Conservation (phyloP, 2,797 vertebrate genomes). For the Fundulus diaphanus region DNA sequence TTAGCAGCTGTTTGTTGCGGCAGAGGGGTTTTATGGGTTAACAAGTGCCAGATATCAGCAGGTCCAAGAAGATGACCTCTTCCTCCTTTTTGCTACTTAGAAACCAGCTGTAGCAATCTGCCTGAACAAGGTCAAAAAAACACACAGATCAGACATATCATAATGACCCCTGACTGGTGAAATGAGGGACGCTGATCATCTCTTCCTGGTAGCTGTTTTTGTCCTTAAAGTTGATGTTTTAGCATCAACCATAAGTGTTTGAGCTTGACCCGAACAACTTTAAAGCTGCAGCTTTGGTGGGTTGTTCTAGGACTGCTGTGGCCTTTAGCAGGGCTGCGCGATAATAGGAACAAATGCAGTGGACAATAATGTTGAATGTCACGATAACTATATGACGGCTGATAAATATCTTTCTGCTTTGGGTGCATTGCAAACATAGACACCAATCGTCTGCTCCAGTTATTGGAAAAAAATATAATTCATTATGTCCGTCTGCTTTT, state of each 20-base stretch:
- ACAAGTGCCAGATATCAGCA: conserved; percentile 31
- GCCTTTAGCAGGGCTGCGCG: not conserved
- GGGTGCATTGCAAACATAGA: no score
- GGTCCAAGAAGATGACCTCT: conserved; percentile 23
- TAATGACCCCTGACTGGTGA: not conserved
- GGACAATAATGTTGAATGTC: no score
- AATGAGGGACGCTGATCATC: not conserved
- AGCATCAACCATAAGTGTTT: not conserved
- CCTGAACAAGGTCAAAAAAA: conserved; percentile 6
- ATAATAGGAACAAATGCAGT: not conserved
- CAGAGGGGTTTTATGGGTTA: conserved; percentile 46
- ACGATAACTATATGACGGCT: no score
- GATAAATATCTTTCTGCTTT: no score
- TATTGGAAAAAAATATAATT: no score
- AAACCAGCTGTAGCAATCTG: conserved; percentile 41
- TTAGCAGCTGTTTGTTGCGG: conserved; percentile 34
- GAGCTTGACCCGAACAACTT: not conserved
- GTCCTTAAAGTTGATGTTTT: no score
- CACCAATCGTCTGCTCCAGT: no score
- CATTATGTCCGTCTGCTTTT: no score
- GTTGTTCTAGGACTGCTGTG: not conserved
- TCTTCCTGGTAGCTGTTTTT: not conserved
- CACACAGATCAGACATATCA: not conserved
- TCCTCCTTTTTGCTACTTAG: conserved; percentile 55
- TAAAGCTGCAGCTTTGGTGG: not conserved